These are phyloP conservation scores for Actinemys pallida DNA, from an alignment of 2,113 vertebrate species.

Conservation along the genomic window DNA sequence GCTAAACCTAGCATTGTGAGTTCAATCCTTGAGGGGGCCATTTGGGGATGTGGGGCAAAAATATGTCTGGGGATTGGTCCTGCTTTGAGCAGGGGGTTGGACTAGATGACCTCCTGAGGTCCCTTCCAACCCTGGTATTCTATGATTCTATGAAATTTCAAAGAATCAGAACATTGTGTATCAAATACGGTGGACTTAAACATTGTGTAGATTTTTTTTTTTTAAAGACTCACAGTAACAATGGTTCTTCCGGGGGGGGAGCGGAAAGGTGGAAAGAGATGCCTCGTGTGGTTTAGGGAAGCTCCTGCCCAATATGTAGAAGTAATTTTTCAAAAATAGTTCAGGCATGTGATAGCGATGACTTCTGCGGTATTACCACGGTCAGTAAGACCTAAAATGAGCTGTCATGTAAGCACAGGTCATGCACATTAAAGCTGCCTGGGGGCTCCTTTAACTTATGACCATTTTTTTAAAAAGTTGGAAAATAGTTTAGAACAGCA, in stretches of 20 bases:
- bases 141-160: too few species aligned
- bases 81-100: too few species aligned
- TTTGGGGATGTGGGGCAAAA: too few species aligned
- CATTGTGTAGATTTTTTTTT: constrained; percentile 20
- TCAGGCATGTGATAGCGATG: constrained; percentile 21
- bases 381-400: constrained; percentile 20
- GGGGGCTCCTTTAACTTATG: background rate
- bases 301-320: constrained; percentile 37
- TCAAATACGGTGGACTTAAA: constrained; percentile 24
- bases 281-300: constrained; percentile 46
- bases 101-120: too few species aligned
- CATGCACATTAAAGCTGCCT: constrained; percentile 16
- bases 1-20: too few species aligned
- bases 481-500: constrained; percentile 22
- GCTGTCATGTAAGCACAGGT: background rate
- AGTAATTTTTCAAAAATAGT: constrained; percentile 47
- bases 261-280: background rate
- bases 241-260: too few species aligned
- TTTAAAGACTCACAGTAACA: background rate
- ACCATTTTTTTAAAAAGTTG: constrained; percentile 13
- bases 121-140: too few species aligned
- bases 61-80: too few species aligned
- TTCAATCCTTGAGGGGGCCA: too few species aligned
- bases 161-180: background rate
- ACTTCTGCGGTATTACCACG: background rate